phyloP scores from a whole-genome alignment of 2,113 vertebrate species.

The Phalacrocorax carbo region DNA sequence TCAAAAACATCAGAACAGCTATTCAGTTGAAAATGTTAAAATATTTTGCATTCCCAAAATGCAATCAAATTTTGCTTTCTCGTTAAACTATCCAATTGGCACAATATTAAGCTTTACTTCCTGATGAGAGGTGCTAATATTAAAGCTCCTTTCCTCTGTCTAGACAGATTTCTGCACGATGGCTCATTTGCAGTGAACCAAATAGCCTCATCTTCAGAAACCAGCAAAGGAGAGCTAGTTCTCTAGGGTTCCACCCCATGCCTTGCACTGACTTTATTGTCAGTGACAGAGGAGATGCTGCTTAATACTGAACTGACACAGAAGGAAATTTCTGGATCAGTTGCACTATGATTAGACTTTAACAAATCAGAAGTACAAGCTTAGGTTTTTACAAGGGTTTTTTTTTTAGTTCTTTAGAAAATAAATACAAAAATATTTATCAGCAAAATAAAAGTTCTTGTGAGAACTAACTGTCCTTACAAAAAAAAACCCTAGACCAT shows the following conservation, averaged over 20 bases:
- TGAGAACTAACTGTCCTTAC: neutral
- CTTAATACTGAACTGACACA: neutral
- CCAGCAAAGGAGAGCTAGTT: neutral
- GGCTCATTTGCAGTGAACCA: neutral
- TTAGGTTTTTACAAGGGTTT: neutral
- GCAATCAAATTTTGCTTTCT: neutral
- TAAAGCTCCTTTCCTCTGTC: neutral
- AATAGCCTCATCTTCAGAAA: neutral
- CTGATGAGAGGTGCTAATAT: neutral
- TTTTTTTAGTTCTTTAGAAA: neutral
- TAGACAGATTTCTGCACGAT: neutral
- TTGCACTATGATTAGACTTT: neutral
- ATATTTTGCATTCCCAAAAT: neutral
- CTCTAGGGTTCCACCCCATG: neutral
- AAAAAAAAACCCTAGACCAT: neutral
- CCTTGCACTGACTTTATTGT: neutral
- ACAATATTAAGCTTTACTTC: neutral
- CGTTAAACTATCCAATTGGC: neutral
- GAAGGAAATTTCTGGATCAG: neutral
- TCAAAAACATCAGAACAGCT: neutral
- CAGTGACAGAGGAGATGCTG: neutral
- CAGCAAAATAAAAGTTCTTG: neutral
- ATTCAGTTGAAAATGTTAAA: neutral
- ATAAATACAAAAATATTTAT: neutral
- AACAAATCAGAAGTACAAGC: neutral